phyloP scores from a whole-genome alignment of 37 sponge, comb jelly and placozoan species.

The Agelas oroides region DNA sequence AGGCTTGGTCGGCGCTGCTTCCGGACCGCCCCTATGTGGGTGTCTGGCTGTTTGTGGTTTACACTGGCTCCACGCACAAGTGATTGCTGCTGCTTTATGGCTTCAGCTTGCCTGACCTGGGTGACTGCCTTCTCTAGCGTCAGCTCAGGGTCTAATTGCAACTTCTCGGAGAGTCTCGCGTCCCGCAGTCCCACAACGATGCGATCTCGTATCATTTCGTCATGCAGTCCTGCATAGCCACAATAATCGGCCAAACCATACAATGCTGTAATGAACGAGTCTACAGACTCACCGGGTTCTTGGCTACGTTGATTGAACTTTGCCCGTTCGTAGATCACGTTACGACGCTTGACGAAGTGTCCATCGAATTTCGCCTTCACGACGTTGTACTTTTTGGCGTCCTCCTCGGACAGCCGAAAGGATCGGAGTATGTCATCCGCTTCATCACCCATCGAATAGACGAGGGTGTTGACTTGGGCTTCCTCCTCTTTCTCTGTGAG shows the following conservation, averaged over 20 bases:
- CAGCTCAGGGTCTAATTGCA: slow-evolving; percentile 24
- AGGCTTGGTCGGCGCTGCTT: neutral
- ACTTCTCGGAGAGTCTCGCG: slow-evolving; percentile 40
- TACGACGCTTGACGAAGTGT: slow-evolving; percentile 45
- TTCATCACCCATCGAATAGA: slow-evolving; percentile 53
- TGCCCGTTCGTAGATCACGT: slow-evolving; percentile 35
- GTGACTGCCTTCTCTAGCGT: slow-evolving; percentile 43
- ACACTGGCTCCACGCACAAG: neutral
- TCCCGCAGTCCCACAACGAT: slow-evolving; percentile 45
- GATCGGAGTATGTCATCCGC: slow-evolving; percentile 55
- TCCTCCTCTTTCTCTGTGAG: slow-evolving; percentile 29
- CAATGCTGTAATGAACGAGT: slow-evolving; percentile 37
- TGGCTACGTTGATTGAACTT: no score
- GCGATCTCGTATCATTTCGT: slow-evolving; percentile 60
- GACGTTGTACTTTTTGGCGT: slow-evolving; percentile 29
- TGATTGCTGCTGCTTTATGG: slow-evolving; percentile 40
- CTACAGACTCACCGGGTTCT: slow-evolving; percentile 44
- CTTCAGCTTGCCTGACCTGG: slow-evolving; percentile 13
- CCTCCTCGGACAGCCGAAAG: slow-evolving; percentile 25
- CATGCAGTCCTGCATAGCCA: no score
- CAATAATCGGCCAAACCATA: slow-evolving; percentile 1
- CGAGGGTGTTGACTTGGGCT: slow-evolving; percentile 35
- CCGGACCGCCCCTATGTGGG: no score
- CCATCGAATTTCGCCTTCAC: slow-evolving; percentile 36
- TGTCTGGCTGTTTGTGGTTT: neutral